Percentiles rank a stretch among this genome's conserved stretches.
These are phyloP conservation scores for Phylloscopus trochilus DNA, from an alignment of 2,113 vertebrate genomes.

Conservation along the genomic window DNA sequence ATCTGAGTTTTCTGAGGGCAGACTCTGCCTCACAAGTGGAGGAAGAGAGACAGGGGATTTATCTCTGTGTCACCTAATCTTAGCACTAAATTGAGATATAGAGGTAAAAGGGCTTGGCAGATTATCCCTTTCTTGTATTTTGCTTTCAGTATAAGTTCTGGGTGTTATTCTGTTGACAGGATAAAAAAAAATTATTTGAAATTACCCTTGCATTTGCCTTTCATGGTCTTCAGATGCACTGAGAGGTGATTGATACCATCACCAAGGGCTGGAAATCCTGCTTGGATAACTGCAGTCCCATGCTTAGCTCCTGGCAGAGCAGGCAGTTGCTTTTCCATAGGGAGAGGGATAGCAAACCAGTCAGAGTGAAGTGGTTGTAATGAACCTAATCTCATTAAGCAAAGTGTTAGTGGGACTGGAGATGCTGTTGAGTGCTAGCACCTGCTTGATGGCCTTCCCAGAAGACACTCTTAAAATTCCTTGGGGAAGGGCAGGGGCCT, in stretches of 20 bases:
- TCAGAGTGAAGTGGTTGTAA: not conserved
- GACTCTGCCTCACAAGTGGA: not conserved
- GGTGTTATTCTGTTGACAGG: not conserved
- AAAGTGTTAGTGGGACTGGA: not conserved
- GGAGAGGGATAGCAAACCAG: not conserved
- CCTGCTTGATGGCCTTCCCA: not conserved
- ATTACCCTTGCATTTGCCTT: not conserved
- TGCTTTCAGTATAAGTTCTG: not conserved
- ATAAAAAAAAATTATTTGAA: not conserved
- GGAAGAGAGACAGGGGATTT: not conserved
- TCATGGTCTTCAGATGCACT: not conserved
- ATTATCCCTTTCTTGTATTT: not conserved
- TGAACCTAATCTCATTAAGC: not conserved
- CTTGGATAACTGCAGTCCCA: not conserved
- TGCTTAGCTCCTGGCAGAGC: not conserved
- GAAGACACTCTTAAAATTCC: not conserved
- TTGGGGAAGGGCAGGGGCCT: rapidly evolving
- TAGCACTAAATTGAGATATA: not conserved
- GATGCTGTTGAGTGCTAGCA: not conserved
- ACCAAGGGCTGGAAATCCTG: not conserved
- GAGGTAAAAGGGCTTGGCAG: rapidly evolving
- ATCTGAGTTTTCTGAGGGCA: not conserved
- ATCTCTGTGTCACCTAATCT: not conserved
- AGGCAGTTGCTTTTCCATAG: not conserved
- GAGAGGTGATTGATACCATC: not conserved